phyloP scores from a whole-genome alignment of 1,140 invertebrate species.

The Stenopsyche tienmushanensis region DNA sequence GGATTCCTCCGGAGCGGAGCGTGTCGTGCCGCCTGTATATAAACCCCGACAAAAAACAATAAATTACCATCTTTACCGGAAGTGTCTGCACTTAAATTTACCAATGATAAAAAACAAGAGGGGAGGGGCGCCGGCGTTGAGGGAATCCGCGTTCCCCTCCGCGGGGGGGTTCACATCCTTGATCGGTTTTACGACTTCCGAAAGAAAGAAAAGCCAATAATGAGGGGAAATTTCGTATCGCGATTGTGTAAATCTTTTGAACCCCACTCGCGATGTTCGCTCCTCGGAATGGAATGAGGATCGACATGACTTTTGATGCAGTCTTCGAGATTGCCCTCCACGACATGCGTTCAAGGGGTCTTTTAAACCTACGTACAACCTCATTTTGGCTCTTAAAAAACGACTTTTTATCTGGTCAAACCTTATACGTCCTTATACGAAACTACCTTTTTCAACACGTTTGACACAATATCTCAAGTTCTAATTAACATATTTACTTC shows the following conservation, averaged over 20 bases:
- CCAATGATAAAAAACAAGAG: conserved; percentile 38
- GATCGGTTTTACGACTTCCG: conserved; percentile 42
- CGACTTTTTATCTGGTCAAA: too few species aligned
- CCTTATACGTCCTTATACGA: too few species aligned
- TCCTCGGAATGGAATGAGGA: background rate
- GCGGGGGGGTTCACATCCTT: conserved; percentile 28
- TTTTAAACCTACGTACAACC: too few species aligned
- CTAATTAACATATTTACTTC: too few species aligned
- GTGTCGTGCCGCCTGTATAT: conserved; percentile 11
- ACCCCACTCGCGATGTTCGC: background rate
- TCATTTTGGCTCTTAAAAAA: too few species aligned
- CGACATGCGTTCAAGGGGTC: too few species aligned
- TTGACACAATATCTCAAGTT: too few species aligned
- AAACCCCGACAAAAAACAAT: conserved; percentile 28
- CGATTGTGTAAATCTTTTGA: conserved; percentile 20
- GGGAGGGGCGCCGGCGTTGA: background rate
- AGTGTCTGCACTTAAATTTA: conserved; percentile 42
- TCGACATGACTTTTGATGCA: background rate
- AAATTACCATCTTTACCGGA: conserved; percentile 42
- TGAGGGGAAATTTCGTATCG: conserved; percentile 20
- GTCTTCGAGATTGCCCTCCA: background rate
- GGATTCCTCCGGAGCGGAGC: background rate
- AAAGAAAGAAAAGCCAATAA: conserved; percentile 25
- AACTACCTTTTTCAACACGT: too few species aligned
- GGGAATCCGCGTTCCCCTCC: background rate